Evolutionary conservation across 2,888 invertebrate species (phyloP).

Genomic region (Limnephilus marmoratus): DNA sequence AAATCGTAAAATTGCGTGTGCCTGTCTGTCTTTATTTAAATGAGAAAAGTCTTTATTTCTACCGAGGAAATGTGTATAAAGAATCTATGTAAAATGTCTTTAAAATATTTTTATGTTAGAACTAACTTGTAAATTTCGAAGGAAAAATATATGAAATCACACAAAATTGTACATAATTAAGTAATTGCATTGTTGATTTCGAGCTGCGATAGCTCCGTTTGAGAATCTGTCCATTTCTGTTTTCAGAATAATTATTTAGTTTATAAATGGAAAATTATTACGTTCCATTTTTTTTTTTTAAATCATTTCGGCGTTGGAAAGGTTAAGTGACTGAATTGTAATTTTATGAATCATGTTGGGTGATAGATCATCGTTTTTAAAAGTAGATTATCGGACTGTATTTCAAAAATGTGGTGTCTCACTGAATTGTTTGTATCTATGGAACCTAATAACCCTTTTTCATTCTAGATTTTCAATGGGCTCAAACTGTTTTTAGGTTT

Average conservation of each 20-base stretch:
- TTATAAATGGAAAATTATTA: background rate
- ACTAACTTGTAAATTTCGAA: background rate
- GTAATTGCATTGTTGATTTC: background rate
- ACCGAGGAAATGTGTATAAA: background rate
- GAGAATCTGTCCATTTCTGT: background rate
- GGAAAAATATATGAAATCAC: background rate
- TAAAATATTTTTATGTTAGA: background rate
- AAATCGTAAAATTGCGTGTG: slow-evolving; percentile 9
- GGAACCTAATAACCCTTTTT: too few species aligned
- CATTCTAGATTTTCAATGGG: too few species aligned
- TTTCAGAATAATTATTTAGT: background rate
- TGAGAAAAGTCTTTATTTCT: background rate
- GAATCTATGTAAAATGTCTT: background rate
- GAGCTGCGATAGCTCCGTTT: background rate
- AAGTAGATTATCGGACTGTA: background rate
- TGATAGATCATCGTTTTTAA: background rate
- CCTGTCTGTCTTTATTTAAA: slow-evolving; percentile 7
- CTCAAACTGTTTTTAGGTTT: too few species aligned
- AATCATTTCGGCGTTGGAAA: background rate
- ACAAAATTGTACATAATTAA: background rate
- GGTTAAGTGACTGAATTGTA: background rate
- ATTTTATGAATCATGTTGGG: background rate
- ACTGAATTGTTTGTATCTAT: too few species aligned
- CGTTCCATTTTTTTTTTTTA: background rate
- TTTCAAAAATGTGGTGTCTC: too few species aligned